phyloP scores from a whole-genome alignment of 1,140 invertebrate genomes.

The Sycobia sp. region DNA sequence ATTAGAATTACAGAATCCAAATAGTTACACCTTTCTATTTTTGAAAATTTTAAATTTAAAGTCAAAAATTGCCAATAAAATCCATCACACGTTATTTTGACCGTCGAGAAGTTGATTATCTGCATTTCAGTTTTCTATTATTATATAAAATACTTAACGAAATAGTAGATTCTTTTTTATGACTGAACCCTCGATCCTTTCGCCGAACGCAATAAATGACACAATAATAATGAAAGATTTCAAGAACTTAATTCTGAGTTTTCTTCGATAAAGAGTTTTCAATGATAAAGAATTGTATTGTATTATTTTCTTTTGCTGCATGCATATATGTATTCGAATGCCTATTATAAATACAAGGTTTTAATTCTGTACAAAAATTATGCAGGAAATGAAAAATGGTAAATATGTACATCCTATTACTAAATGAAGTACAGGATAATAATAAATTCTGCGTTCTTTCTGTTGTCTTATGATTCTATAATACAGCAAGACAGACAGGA shows the following conservation, averaged over 20 bases:
- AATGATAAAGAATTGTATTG: slow-evolving; percentile 15
- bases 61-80: slow-evolving; percentile 7
- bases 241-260: neutral
- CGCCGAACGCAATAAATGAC: slow-evolving; percentile 17
- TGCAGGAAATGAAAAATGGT: slow-evolving; percentile 1
- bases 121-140: no score
- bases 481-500: no score
- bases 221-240: slow-evolving; percentile 6
- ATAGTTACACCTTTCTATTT: no score
- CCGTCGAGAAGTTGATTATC: slow-evolving; percentile 4
- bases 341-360: slow-evolving; percentile 8
- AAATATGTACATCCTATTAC: neutral
- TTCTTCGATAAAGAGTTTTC: no score
- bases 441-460: no score
- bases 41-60: neutral
- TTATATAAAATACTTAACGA: no score
- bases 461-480: no score
- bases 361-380: slow-evolving; percentile 22
- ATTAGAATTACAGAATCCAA: no score
- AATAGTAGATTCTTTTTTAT: neutral
- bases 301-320: neutral
- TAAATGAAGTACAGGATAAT: neutral
- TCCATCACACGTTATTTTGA: neutral
- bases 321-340: slow-evolving; percentile 12
- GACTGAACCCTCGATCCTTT: slow-evolving; percentile 6